Percentiles rank a stretch among this genome's conserved stretches.
phyloP scores from a whole-genome alignment of 2,888 invertebrate species.

The Sarcophaga rosellei region DNA sequence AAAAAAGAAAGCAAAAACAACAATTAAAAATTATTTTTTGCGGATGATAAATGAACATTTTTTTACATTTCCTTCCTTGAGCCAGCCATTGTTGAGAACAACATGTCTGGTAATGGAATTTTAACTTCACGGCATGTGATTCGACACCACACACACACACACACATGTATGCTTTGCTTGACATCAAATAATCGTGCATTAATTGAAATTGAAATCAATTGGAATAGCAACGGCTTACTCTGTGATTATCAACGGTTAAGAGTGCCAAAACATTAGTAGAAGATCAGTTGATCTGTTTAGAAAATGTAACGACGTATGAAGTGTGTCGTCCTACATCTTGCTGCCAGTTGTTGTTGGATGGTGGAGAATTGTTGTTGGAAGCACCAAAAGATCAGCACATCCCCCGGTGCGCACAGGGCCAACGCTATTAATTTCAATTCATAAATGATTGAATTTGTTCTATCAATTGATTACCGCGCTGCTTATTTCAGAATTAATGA shows the following conservation, averaged over 20 bases:
- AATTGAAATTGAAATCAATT: neutral
- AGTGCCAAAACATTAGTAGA: conserved; percentile 17
- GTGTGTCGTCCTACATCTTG: conserved; percentile 25
- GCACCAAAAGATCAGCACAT: neutral
- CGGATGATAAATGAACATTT: conserved; percentile 46
- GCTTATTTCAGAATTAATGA: neutral
- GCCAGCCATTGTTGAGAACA: conserved; percentile 26
- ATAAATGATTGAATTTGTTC: conserved; percentile 62
- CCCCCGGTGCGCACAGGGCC: neutral
- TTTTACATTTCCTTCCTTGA: neutral
- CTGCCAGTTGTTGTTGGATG: neutral
- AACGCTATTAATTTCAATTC: conserved; percentile 64
- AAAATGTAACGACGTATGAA: conserved; percentile 17
- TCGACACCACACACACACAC: conserved; percentile 19
- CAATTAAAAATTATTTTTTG: conserved; percentile 6
- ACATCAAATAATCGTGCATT: too few species aligned
- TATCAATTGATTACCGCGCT: neutral
- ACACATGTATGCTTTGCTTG: neutral
- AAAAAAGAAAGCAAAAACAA: neutral
- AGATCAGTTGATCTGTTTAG: conserved; percentile 2
- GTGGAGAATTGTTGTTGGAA: neutral
- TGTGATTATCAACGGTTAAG: conserved; percentile 42
- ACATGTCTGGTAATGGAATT: conserved; percentile 39
- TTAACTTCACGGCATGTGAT: conserved; percentile 20
- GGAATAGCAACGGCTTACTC: neutral